phyloP scores from a whole-genome alignment of 2,797 vertebrate species.

The Myotis findleyi region DNA sequence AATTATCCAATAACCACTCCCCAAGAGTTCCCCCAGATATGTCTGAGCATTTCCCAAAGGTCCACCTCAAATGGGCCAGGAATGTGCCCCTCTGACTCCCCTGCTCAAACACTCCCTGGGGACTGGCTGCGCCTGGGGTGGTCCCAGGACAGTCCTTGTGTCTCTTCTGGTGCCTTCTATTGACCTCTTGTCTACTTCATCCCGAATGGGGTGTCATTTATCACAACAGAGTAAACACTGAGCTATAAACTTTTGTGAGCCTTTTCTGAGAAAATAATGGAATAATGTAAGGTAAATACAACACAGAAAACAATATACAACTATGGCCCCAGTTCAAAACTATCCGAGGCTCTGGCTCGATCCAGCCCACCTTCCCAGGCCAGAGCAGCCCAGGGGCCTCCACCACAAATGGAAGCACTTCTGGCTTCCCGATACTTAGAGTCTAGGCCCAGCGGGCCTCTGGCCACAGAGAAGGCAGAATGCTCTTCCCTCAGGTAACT shows the following conservation, averaged over 20 bases:
- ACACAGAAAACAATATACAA: neutral
- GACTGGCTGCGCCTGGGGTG: too few species aligned
- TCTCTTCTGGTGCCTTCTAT: neutral
- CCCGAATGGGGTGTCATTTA: neutral
- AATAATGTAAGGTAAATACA: neutral
- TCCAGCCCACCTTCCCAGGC: neutral
- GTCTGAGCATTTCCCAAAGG: constrained; percentile 24
- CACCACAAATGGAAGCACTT: neutral
- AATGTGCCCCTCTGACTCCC: neutral
- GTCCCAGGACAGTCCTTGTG: neutral
- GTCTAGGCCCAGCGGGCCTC: neutral
- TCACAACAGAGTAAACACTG: neutral
- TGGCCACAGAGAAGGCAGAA: neutral
- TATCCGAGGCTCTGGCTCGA: neutral
- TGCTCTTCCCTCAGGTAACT: neutral
- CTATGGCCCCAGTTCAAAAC: too few species aligned
- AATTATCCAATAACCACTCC: neutral
- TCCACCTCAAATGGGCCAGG: neutral
- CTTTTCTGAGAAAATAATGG: neutral
- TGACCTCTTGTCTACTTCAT: neutral
- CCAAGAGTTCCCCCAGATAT: neutral
- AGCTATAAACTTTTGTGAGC: neutral
- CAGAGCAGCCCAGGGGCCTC: rapidly evolving
- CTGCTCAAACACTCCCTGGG: neutral
- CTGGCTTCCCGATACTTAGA: neutral